Evolutionary conservation across 2,888 invertebrate species (phyloP), one percentile per base, ranked within the genome.

Genomic region (Drosophila atripex): DNA sequence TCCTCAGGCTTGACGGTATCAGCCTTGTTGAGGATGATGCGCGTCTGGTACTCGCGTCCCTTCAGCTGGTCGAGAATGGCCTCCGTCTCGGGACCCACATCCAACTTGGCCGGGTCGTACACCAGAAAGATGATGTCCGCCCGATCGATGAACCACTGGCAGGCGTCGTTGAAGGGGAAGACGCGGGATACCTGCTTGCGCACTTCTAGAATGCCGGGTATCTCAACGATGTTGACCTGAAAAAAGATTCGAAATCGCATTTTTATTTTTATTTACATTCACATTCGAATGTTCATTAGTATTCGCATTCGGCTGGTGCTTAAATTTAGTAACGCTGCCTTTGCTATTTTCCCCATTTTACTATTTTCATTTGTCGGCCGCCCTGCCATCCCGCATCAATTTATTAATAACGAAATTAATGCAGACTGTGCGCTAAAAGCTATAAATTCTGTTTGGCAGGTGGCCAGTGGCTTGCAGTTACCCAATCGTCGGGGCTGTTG

Each of bases 131-230:
- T 98, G 80, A 98, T 96, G 91, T 98, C 98, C 23, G 98, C 98
- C 71, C 98, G 94, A 92, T 98, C 98, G 88, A 98, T 98, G 92
- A 98, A 98, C 98, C 98, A 98, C 91, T 98, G 97, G 90, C 97
- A 97, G 51, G 97, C 98, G 90, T 98, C 98, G 90, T 98, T 98
- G 92, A 98, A 98, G 56, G 98, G 97, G 90, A 98, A 98, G 66
- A 97, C 94, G 55, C 98, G 94, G 53, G 98, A 97, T 53, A 97
- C 96, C 93, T 97, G 97, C 91, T 98, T 97, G 77, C 97, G 94
- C 70, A 97, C 97, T 93, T 98, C 98, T 86, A 98, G 93, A 87
- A 98, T 98, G 73, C 98, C 98, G 65, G 98, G 98, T 89, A 98
- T 98, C 93, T 98, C 98, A 52, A 98, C 97, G 88, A 98, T 96